Evolutionary conservation across 2,113 vertebrate species (phyloP).

Genomic region (Hippocampus comes): DNA sequence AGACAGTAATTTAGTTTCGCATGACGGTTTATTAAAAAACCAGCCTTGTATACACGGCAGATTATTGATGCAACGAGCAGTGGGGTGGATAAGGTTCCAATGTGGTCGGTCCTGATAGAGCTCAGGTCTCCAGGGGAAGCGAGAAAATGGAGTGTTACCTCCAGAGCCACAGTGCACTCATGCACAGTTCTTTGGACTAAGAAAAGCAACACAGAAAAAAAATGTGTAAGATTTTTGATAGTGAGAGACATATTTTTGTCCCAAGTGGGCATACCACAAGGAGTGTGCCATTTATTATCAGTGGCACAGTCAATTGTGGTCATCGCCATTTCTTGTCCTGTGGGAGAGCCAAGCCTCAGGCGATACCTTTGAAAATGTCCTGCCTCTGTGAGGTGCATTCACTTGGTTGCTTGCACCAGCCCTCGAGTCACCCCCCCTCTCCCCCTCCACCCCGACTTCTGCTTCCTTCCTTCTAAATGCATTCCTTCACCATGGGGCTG

Average conservation of each 20-base stretch:
- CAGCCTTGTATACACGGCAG: conserved; percentile 64
- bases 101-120: conserved; percentile 34
- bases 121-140: conserved; percentile 38
- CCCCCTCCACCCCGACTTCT: conserved; percentile 18
- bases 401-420: conserved; percentile 7
- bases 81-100: conserved; percentile 64
- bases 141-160: conserved; percentile 39
- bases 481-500: conserved; percentile 62
- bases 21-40: conserved; percentile 71
- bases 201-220: neutral
- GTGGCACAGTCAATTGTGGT: conserved; percentile 27
- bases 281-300: conserved; percentile 34
- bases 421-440: neutral
- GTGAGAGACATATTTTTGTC: conserved; percentile 1
- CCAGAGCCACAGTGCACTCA: conserved; percentile 36
- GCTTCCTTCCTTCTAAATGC: conserved; percentile 21
- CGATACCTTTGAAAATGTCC: conserved; percentile 33
- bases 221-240: neutral
- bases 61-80: conserved; percentile 64
- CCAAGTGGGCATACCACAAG: conserved; percentile 12
- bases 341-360: conserved; percentile 17
- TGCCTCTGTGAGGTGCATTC: conserved; percentile 34
- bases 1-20: conserved; percentile 75
- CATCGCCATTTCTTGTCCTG: conserved; percentile 14
- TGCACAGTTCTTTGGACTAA: conserved; percentile 26